Conservation (phyloP, 2,113 vertebrate species). For the Panthera leo region DNA sequence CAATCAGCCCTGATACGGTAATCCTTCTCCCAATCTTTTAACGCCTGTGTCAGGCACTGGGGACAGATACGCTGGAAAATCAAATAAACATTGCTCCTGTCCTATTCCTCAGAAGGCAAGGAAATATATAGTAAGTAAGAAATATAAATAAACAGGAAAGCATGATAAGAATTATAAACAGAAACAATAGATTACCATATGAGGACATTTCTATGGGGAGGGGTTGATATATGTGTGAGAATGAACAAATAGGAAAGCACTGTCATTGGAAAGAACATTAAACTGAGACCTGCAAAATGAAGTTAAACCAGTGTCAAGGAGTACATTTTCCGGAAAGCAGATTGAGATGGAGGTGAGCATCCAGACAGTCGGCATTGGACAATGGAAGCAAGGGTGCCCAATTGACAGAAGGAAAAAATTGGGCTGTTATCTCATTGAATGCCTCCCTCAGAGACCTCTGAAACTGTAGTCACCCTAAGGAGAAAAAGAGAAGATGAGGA, state of each 20-base stretch:
- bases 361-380: background rate
- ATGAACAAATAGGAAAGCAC: background rate
- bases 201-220: background rate
- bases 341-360: background rate
- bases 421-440: background rate
- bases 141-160: background rate
- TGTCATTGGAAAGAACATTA: background rate
- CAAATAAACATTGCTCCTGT: background rate
- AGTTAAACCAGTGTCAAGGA: background rate
- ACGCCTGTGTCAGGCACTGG: background rate
- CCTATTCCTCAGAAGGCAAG: background rate
- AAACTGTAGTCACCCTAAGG: background rate
- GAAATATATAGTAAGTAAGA: background rate
- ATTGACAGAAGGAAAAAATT: background rate
- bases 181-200: background rate
- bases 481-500: background rate
- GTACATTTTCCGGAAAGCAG: background rate
- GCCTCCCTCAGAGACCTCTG: background rate
- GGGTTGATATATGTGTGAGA: background rate
- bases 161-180: background rate
- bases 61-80: background rate
- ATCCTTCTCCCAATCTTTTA: background rate
- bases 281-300: background rate
- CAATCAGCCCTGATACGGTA: background rate
- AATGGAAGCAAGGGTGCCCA: background rate